Base-by-base conservation (phyloP, 2,888 invertebrate species). In the Oscheius sp. region DNA sequence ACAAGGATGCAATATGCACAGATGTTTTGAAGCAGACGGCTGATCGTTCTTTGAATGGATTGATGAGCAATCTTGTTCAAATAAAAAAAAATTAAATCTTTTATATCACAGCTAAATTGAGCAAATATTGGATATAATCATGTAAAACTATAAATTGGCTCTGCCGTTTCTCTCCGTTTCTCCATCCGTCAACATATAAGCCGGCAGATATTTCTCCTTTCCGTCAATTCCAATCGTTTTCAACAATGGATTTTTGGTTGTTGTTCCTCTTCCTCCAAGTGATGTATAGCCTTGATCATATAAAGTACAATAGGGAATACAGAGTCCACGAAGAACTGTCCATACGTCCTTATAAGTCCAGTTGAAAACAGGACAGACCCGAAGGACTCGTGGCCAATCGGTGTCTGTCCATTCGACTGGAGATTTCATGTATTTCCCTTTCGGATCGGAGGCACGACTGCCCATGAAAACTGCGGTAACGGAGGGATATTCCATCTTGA, bases 381-480 rank as follows among this genome's bases (percentile, higher is more conserved):
- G 89, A 89, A 95, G 91, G 74, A 95, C 88, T 80, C 91, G 90
- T 0, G 97, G 96, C 97, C 97, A 98, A 75, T 90, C 91, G 0
- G 90, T 83, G 87, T 97, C 97, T 0, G 96, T 96, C 84, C 82
- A 85, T 56, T 86, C 78, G 0, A 78, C 70, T 2, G 71, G 67
- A 20, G 73, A 54, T 57, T 80, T 80, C 80, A 80, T 78, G 50
- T 75, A 78, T 51, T 75, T 80, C 33, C 80, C 80, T 24, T 68
- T 77, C 8, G 80, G 95, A 88, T 98, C 97, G 0, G 92, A 92
- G 62, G 91, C 89, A 71, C 97, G 89, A 3, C 92, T 93, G 8
- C 98, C 98, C 93, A 98, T 94, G 4, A 97, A 89, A 65, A 93
- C 92, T 0, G 93, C 94, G 86, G 92, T 92, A 30, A 95, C 88